A percentile compares a stretch with the other conserved stretches of the same genome.
Conservation (phyloP, 2,113 vertebrate species). For the Psilopsiagon aurifrons region DNA sequence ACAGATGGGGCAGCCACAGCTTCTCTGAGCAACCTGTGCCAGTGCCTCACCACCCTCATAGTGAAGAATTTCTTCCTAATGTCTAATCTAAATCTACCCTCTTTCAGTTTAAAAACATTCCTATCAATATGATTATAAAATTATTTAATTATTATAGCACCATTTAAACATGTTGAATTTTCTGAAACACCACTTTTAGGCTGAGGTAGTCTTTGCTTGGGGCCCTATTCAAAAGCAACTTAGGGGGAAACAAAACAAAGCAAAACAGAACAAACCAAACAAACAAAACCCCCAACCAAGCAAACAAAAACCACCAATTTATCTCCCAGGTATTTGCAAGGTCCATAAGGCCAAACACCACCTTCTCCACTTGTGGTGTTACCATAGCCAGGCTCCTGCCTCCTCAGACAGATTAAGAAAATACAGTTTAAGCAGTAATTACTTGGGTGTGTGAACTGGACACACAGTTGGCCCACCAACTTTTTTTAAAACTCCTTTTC, state of each 20-base stretch:
- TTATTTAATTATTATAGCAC: neutral
- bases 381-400: neutral
- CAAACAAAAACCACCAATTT: neutral
- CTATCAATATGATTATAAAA: neutral
- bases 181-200: neutral
- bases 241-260: neutral
- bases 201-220: neutral
- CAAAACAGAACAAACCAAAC: rapidly evolving
- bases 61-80: neutral
- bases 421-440: neutral
- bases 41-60: neutral
- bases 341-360: neutral
- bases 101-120: neutral
- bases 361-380: neutral
- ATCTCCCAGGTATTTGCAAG: neutral
- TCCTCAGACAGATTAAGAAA: neutral
- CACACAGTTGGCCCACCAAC: neutral
- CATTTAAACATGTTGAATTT: neutral
- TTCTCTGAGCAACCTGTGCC: neutral
- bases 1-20: neutral
- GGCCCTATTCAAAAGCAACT: neutral
- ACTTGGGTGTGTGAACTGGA: conserved; percentile 13
- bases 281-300: neutral
- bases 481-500: neutral
- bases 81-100: neutral